phyloP scores from a whole-genome alignment of 2,888 invertebrate species.

The Tetragonisca angustula region DNA sequence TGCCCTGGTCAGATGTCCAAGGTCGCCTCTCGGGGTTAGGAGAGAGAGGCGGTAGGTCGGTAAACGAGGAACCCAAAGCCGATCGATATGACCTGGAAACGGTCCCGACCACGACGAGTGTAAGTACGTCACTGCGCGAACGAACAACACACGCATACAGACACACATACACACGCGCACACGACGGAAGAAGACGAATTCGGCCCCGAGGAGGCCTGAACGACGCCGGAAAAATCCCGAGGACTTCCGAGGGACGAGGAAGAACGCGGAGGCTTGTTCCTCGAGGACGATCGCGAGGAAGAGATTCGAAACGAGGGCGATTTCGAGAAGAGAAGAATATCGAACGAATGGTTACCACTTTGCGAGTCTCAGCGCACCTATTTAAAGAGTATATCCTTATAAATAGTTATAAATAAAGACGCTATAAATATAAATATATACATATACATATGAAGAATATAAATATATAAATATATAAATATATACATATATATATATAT shows the following conservation, averaged over 20 bases:
- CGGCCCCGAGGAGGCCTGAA: not conserved
- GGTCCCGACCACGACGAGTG: slow-evolving; percentile 37
- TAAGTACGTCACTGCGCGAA: not conserved
- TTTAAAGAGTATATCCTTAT: slow-evolving; percentile 76
- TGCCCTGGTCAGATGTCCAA: slow-evolving; percentile 38
- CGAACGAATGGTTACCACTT: slow-evolving; percentile 79
- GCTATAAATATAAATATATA: slow-evolving; percentile 71
- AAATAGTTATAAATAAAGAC: slow-evolving; percentile 77
- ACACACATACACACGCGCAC: no score
- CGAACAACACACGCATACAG: slow-evolving; percentile 1
- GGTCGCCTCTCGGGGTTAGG: slow-evolving; percentile 59
- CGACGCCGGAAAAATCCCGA: not conserved
- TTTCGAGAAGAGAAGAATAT: slow-evolving; percentile 48
- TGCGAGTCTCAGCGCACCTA: slow-evolving; percentile 78
- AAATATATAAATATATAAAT: slow-evolving; percentile 70
- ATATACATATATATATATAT: slow-evolving; percentile 66
- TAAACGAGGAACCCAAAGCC: slow-evolving; percentile 21
- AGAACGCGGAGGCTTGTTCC: not conserved
- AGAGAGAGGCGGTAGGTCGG: slow-evolving; percentile 60
- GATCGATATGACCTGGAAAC: slow-evolving; percentile 62
- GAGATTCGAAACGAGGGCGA: slow-evolving; percentile 7
- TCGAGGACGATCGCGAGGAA: not conserved
- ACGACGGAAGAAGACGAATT: not conserved
- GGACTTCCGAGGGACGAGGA: not conserved
- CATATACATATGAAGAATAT: slow-evolving; percentile 77